phyloP scores from a whole-genome alignment of 1,140 invertebrate species.

The Lepidurus packardi region DNA sequence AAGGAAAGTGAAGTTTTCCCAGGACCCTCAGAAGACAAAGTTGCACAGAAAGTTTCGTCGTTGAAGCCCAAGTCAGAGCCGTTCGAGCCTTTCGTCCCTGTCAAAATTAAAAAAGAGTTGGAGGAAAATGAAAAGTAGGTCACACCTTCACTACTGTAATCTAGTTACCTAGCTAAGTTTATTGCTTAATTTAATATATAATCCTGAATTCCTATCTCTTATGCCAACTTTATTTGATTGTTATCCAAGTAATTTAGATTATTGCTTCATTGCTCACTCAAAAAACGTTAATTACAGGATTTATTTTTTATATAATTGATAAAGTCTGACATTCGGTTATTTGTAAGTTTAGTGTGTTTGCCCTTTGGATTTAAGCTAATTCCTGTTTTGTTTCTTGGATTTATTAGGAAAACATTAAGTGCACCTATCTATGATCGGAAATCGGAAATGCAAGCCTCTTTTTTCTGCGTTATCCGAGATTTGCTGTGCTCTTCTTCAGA shows the following conservation, averaged over 20 bases:
- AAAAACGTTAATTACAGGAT: background rate
- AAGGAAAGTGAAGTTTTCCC: background rate
- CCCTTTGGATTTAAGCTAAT: too few species aligned
- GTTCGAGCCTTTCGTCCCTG: background rate
- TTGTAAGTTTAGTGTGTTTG: too few species aligned
- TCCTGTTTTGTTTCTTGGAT: too few species aligned
- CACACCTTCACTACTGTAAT: background rate
- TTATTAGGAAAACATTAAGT: background rate
- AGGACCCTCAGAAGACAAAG: background rate
- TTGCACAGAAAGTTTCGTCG: background rate
- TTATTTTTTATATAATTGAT: background rate
- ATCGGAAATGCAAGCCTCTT: background rate
- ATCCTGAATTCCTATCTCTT: background rate
- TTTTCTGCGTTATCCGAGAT: constrained; percentile 54
- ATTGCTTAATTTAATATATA: background rate
- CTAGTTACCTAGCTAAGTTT: background rate
- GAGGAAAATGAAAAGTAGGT: constrained; percentile 14
- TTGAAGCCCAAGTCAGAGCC: constrained; percentile 20
- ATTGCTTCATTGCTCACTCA: constrained; percentile 26
- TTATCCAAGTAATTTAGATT: background rate
- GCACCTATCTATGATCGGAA: background rate
- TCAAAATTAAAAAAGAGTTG: background rate
- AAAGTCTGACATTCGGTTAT: too few species aligned
- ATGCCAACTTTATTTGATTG: background rate
- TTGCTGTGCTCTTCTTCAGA: constrained; percentile 74